A percentile compares a stretch with the other conserved stretches of the same genome.
phyloP scores from a whole-genome alignment of 2,797 vertebrate genomes.

The Micromesistius poutassou region DNA sequence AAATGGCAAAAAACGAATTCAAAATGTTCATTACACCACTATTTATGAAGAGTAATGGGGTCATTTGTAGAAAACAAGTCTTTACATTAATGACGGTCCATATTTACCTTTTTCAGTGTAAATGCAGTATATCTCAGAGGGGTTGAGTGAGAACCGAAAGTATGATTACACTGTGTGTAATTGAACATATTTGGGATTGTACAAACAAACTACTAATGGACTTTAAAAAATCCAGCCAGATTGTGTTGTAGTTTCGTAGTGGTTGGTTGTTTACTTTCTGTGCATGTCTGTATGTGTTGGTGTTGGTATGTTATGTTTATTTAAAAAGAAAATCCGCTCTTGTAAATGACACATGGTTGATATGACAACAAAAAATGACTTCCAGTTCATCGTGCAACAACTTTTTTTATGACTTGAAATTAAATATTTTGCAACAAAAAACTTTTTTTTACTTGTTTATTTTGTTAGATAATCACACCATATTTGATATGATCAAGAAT shows the following conservation, averaged over 20 bases:
- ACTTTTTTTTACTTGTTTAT: neutral
- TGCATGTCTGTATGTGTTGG: slow-evolving; percentile 55
- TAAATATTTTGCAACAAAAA: slow-evolving; percentile 81
- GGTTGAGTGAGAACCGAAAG: neutral
- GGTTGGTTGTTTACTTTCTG: slow-evolving; percentile 44
- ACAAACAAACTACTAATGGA: neutral
- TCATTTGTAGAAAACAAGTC: neutral
- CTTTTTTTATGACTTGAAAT: slow-evolving; percentile 81
- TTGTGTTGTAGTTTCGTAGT: slow-evolving; percentile 19
- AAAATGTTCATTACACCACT: neutral
- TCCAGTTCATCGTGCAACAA: slow-evolving; percentile 1
- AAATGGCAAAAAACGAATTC: neutral
- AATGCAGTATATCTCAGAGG: neutral
- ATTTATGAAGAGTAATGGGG: slow-evolving; percentile 1
- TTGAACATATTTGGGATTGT: neutral
- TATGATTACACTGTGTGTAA: neutral
- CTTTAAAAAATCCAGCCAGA: neutral
- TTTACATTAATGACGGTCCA: neutral
- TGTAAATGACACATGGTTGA: neutral
- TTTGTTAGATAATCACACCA: neutral
- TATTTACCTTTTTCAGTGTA: neutral
- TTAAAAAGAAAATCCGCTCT: neutral
- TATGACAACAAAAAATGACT: slow-evolving; percentile 4
- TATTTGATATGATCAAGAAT: neutral
- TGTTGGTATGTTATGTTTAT: slow-evolving; percentile 30